A percentile compares a stretch with the other conserved stretches of the same genome.
These are phyloP conservation scores for Dicaeum eximium DNA, from an alignment of 2,113 vertebrate genomes.

Conservation along the genomic window DNA sequence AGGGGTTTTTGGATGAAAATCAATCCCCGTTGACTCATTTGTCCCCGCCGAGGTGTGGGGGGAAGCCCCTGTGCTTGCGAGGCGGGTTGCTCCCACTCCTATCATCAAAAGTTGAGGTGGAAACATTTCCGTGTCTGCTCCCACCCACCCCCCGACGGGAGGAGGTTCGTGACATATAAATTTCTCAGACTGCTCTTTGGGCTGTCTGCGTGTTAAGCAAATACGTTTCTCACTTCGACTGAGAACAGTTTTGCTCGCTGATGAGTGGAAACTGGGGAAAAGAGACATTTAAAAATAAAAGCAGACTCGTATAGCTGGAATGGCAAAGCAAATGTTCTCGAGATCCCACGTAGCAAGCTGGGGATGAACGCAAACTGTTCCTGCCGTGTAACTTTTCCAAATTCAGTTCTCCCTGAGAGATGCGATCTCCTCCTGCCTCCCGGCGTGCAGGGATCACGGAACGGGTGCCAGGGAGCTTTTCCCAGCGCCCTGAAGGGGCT, in stretches of 20 bases:
- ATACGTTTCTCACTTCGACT: neutral
- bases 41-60: neutral
- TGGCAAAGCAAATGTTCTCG: constrained; percentile 43
- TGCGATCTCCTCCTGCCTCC: neutral
- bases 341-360: constrained; percentile 49
- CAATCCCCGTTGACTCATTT: neutral
- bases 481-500: neutral
- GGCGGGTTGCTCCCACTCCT: neutral
- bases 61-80: neutral
- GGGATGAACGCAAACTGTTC: constrained; percentile 40
- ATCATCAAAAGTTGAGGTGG: neutral
- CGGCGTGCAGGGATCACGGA: neutral
- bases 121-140: neutral
- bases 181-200: neutral
- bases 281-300: constrained; percentile 53
- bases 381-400: neutral
- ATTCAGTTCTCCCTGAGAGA: neutral
- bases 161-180: neutral
- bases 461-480: neutral
- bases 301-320: neutral
- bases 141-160: neutral
- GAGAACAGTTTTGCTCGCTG: neutral
- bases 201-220: neutral
- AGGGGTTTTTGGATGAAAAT: no score
- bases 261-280: neutral